Base-by-base conservation (phyloP, 2,113 vertebrate genomes). In the Siniperca knerii region DNA sequence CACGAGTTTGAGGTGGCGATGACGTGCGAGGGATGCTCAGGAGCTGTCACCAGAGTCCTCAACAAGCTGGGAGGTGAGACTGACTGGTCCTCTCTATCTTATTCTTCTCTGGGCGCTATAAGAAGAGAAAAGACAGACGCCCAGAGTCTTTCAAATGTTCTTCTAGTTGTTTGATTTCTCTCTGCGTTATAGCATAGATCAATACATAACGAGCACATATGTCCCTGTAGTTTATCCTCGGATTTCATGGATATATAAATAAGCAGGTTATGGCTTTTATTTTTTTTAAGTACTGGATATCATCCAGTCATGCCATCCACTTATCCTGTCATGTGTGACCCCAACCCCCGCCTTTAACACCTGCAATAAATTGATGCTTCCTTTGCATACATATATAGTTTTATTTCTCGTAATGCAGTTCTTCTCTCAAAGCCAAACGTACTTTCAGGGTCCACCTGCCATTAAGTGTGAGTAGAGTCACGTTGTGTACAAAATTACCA, bases 1-100 rank as follows among this genome's bases (percentile, higher is more conserved):
- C 97, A 98, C 95, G 97, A 98, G 93, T 99, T 99, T 89, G 97
- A 96, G 0, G 98, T 99, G 81, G 97, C 97, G 67, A 99, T 99
- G 98, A 98, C 97, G 35, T 99, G 98, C 23, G 97, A 97, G 73
- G 98, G 98, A 68, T 99, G 98, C 25, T 97, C 97, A 4, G 96
- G 96, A 0, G 97, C 98, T 0, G 97, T 99, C 8, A 96, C 95
- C 69, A 96, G 97, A 7, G 94, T 99, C 66, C 97, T 99, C 86
- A 96, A 93, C 69, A 98, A 96, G 86, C 94, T 98, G 84, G 97
- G 96, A 96, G 96, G 86, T 84, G 33, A 92, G 82, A 35, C 10
- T 0, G 16, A 18, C 11, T 3, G 0, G 4, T 65, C 33, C 4
- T 52, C 11, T 33, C 1, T 7, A 1, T 62, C 29, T 10, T 33